Conservation (phyloP, 1,140 invertebrate genomes). For the Drosophila melanogaster region Release_6_plus_ISO1_MT NC_004354.4:21003001-21003500, state of each 20-base stretch:
- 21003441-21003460: slow-evolving; percentile 11
- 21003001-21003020: too few species aligned
- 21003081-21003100: too few species aligned
- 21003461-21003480: slow-evolving; percentile 25
- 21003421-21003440: background rate
- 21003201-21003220: slow-evolving; percentile 33
- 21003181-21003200: slow-evolving; percentile 13
- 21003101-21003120: too few species aligned
- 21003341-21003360: slow-evolving; percentile 74
- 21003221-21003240: slow-evolving; percentile 36
- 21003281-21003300: background rate
- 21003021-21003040: too few species aligned
- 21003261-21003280: slow-evolving; percentile 4
- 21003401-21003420: too few species aligned
- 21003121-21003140: background rate
- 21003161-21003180: background rate
- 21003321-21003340: slow-evolving; percentile 39
- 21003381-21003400: too few species aligned
- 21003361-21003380: slow-evolving; percentile 32
- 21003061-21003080: too few species aligned
- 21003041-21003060: too few species aligned
- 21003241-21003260: slow-evolving; percentile 5
- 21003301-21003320: slow-evolving; percentile 9
- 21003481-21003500: slow-evolving; percentile 7
- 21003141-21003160: slow-evolving; percentile 4